Percentiles rank a stretch among this genome's conserved stretches.
Conservation (phyloP, 2,888 invertebrate species). For the Hetaerina titia region DNA sequence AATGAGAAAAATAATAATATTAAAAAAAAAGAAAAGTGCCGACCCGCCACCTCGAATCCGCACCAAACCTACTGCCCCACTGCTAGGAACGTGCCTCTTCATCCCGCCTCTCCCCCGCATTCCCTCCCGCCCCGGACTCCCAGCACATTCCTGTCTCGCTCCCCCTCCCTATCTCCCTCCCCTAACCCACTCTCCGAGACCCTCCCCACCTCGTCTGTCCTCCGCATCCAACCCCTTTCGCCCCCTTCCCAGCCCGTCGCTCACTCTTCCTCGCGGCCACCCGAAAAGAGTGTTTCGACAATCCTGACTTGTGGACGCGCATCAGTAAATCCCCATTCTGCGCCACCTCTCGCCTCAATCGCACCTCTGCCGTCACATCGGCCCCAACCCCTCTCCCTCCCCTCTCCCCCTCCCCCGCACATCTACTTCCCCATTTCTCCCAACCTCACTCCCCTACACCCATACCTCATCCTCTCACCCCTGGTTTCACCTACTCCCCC, state of each 20-base stretch:
- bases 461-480: too few relatives aligned
- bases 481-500: too few relatives aligned
- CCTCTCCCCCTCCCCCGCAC: neutral
- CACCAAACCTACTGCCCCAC: constrained; percentile 53
- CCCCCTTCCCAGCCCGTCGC: neutral
- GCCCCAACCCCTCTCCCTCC: neutral
- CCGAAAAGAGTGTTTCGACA: constrained; percentile 47
- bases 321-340: neutral
- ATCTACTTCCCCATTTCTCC: too few relatives aligned
- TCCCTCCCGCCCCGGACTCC: neutral
- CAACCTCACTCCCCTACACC: too few relatives aligned
- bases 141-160: neutral
- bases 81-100: constrained; percentile 38
- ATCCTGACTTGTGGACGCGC: neutral
- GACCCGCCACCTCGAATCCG: neutral
- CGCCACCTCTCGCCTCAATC: neutral
- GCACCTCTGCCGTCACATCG: too few relatives aligned
- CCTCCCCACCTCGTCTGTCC: neutral
- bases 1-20: neutral
- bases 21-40: neutral
- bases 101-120: neutral
- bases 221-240: neutral
- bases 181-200: neutral
- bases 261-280: neutral
- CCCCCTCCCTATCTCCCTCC: neutral